A percentile compares a stretch with the other conserved stretches of the same genome.
phyloP scores from a whole-genome alignment of 2,888 invertebrate species.

The Eilema caniola region DNA sequence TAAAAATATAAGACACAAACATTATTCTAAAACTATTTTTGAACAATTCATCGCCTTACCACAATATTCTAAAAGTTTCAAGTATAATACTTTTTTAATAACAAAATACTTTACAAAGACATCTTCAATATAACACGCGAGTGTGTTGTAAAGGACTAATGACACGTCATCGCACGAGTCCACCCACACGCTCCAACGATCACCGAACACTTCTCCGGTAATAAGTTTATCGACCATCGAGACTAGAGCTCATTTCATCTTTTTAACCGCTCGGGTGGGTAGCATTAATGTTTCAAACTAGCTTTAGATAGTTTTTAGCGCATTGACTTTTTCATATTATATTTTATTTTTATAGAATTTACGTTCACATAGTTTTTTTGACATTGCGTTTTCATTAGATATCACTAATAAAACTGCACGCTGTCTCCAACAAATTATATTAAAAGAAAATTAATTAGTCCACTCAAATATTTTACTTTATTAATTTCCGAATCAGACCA shows the following conservation, averaged over 20 bases:
- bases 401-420: no score
- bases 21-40: slow-evolving; percentile 11
- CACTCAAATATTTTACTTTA: no score
- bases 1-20: background rate
- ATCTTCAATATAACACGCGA: slow-evolving; percentile 37
- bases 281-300: slow-evolving; percentile 48
- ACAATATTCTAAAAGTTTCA: slow-evolving; percentile 36
- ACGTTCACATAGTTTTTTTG: no score
- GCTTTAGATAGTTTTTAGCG: slow-evolving; percentile 31
- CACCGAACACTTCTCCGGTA: slow-evolving; percentile 71
- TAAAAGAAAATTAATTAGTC: background rate
- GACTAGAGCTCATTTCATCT: slow-evolving; percentile 57
- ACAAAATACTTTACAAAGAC: slow-evolving; percentile 47
- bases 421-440: background rate
- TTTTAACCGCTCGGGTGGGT: slow-evolving; percentile 52
- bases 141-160: slow-evolving; percentile 60
- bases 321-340: background rate
- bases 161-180: slow-evolving; percentile 71
- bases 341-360: background rate
- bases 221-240: slow-evolving; percentile 74
- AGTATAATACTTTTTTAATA: slow-evolving; percentile 46
- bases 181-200: slow-evolving; percentile 67
- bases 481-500: no score
- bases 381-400: no score
- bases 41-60: slow-evolving; percentile 19